Evolutionary conservation across 2,888 invertebrate genomes (phyloP).

Genomic region (Chrysolina oricalcia): DNA sequence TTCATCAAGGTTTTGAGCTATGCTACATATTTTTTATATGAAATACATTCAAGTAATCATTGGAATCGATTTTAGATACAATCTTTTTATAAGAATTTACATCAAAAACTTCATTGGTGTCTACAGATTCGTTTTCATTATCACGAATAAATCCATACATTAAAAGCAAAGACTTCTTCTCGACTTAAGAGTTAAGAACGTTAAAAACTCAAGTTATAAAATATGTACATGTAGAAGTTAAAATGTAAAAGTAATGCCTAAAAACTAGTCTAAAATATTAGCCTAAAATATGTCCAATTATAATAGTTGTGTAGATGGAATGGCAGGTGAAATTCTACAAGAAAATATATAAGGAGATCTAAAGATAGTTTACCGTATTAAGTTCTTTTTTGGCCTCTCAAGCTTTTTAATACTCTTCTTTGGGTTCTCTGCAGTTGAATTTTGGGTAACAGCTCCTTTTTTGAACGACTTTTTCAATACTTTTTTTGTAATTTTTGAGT

Average conservation of each 20-base stretch:
- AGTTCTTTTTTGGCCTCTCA: conserved; percentile 8
- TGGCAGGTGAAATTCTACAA: too few species aligned
- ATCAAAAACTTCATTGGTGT: conserved; percentile 21
- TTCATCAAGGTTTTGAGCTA: conserved; percentile 23
- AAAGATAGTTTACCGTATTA: conserved; percentile 5
- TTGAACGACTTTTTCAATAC: conserved; percentile 2
- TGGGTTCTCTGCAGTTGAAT: conserved; percentile 12
- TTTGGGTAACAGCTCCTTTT: conserved; percentile 13
- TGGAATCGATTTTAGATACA: conserved; percentile 18
- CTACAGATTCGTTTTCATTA: conserved; percentile 12
- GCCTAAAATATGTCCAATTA: neutral
- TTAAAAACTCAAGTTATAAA: neutral
- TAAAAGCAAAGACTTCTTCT: neutral
- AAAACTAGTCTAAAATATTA: too few species aligned
- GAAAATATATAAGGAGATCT: neutral
- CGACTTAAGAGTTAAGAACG: too few species aligned
- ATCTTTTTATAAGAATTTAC: conserved; percentile 11
- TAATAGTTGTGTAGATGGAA: neutral
- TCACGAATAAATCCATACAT: neutral
- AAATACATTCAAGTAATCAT: conserved; percentile 13
- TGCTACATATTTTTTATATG: conserved; percentile 16
- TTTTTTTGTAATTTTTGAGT: conserved; percentile 11
- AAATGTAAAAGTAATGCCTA: too few species aligned
- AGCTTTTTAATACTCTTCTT: conserved; percentile 5
- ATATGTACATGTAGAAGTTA: neutral